Conservation (phyloP, 2,113 vertebrate species). For the Oplegnathus fasciatus region DNA sequence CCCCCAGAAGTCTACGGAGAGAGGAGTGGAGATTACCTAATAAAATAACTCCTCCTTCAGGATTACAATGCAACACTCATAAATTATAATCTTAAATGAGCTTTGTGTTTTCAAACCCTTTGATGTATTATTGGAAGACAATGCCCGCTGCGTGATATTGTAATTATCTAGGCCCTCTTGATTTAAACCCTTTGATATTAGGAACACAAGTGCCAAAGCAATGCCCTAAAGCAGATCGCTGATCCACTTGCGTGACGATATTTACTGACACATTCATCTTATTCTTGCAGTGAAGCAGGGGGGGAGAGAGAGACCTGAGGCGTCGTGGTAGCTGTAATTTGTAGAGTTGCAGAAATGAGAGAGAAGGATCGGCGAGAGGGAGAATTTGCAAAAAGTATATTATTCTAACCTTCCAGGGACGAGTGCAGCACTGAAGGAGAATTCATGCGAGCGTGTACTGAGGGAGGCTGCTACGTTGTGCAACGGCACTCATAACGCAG, state of each 20-base stretch:
- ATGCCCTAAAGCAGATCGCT: conserved; percentile 23
- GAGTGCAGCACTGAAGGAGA: neutral
- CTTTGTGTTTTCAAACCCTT: conserved; percentile 43
- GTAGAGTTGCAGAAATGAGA: conserved; percentile 24
- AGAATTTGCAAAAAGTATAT: neutral
- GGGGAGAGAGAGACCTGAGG: neutral
- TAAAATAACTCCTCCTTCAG: conserved; percentile 62
- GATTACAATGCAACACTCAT: conserved; percentile 45
- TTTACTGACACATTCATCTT: conserved; percentile 45
- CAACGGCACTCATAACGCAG: neutral
- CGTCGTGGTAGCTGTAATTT: neutral
- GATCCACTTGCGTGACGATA: conserved; percentile 32
- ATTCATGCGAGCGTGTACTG: neutral
- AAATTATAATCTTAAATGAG: conserved; percentile 59
- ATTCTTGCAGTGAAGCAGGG: neutral
- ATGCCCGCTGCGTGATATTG: conserved; percentile 14
- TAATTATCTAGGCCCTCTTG: conserved; percentile 42
- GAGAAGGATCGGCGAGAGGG: neutral
- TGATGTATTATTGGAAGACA: conserved; percentile 55
- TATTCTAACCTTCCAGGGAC: conserved; percentile 9
- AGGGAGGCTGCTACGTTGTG: conserved; percentile 11
- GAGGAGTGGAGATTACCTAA: conserved; percentile 48
- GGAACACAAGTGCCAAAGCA: conserved; percentile 28
- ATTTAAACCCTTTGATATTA: conserved; percentile 58
- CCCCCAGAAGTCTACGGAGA: conserved; percentile 27